Conservation (phyloP, 2,888 invertebrate genomes). For the Merodon equestris region DNA sequence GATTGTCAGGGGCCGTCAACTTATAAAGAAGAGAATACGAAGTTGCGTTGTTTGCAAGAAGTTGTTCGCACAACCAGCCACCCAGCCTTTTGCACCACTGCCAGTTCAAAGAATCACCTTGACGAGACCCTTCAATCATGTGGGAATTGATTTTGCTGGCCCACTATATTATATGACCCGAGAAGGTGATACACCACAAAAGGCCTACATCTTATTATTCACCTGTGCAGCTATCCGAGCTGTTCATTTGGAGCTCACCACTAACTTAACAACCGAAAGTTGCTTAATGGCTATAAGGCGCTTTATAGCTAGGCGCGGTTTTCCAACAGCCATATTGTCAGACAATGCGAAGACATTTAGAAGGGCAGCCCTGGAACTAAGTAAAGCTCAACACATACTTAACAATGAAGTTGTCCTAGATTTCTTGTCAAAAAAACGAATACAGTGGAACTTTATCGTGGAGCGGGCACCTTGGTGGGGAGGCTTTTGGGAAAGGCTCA, state of each 20-base stretch:
- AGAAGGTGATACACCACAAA: not conserved
- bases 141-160: slow-evolving; percentile 3
- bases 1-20: slow-evolving; percentile 27
- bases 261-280: slow-evolving; percentile 26
- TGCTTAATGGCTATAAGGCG: slow-evolving; percentile 26
- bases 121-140: slow-evolving; percentile 7
- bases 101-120: slow-evolving; percentile 14
- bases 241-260: slow-evolving; percentile 40
- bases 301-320: slow-evolving; percentile 16
- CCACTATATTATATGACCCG: not conserved
- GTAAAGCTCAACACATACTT: not conserved
- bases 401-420: not conserved
- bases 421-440: slow-evolving; percentile 13
- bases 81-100: slow-evolving; percentile 21
- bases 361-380: slow-evolving; percentile 16
- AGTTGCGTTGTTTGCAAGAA: slow-evolving; percentile 22
- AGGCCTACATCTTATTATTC: slow-evolving; percentile 30
- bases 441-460: slow-evolving; percentile 26
- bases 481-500: slow-evolving; percentile 59
- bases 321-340: slow-evolving; percentile 17
- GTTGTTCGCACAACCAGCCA: slow-evolving; percentile 13
- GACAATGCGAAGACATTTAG: slow-evolving; percentile 27
- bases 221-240: slow-evolving; percentile 40
- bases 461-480: slow-evolving; percentile 51
- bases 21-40: slow-evolving; percentile 10